Conservation (phyloP, 2,797 vertebrate genomes). For the Chrysocyon brachyurus region DNA sequence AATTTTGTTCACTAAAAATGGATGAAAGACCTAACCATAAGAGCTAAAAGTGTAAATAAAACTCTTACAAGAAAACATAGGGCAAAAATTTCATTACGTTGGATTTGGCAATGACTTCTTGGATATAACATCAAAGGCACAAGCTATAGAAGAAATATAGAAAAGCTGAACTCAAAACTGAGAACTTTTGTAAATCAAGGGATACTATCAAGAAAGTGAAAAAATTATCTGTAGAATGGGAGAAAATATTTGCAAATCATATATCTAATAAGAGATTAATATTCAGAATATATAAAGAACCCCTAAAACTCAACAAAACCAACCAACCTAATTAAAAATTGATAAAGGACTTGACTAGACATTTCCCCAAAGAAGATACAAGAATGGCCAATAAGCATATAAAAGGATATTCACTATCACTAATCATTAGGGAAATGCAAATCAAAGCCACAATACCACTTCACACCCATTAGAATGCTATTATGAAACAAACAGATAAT, state of each 20-base stretch:
- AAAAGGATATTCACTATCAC: not conserved
- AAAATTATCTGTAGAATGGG: not conserved
- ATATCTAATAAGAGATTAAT: not conserved
- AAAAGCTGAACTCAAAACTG: not conserved
- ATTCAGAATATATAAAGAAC: not conserved
- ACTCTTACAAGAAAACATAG: not conserved
- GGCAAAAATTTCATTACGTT: not conserved
- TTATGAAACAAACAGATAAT: not conserved
- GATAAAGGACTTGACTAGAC: not conserved
- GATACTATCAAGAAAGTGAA: not conserved
- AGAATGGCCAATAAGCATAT: not conserved
- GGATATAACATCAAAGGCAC: not conserved
- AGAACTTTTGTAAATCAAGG: not conserved
- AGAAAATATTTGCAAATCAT: not conserved
- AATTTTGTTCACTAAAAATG: not conserved
- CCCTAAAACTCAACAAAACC: not conserved
- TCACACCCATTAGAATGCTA: not conserved
- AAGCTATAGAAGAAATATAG: not conserved
- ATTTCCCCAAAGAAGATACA: not conserved
- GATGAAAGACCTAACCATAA: not conserved
- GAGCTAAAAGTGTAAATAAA: not conserved
- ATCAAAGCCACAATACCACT: not conserved
- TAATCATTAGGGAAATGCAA: not conserved
- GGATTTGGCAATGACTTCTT: not conserved
- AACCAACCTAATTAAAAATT: not conserved